These are phyloP conservation scores for Machimus rusticus DNA, from an alignment of 2,888 invertebrate species.

Conservation along the genomic window DNA sequence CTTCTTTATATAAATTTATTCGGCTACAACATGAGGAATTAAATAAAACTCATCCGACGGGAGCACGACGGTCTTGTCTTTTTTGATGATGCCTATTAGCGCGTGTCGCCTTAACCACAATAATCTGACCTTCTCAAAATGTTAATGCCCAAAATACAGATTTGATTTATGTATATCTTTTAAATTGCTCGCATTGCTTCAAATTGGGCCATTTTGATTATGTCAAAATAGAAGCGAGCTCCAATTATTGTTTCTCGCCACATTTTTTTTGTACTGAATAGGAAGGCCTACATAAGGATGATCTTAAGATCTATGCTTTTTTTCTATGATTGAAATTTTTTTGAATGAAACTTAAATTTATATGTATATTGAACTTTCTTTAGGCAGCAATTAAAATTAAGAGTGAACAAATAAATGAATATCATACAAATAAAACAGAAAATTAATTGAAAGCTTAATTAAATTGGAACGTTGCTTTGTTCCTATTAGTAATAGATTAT, in stretches of 20 bases:
- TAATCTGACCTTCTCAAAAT: constrained; percentile 9
- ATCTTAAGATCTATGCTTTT: not conserved
- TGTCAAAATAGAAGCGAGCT: not conserved
- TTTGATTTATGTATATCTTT: constrained; percentile 12
- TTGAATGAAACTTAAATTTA: not conserved
- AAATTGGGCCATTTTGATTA: not conserved
- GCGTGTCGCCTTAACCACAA: not conserved
- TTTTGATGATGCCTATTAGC: not conserved
- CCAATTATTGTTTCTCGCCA: not conserved
- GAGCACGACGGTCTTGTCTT: not conserved
- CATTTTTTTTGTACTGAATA: not conserved
- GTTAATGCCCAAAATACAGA: not conserved
- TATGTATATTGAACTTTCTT: not conserved
- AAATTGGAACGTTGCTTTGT: not conserved
- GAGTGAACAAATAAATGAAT: not conserved
- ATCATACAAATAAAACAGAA: not conserved
- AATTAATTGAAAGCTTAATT: not conserved
- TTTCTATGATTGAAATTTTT: not conserved
- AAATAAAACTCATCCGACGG: not conserved
- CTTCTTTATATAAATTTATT: not conserved
- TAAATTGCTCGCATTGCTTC: not conserved
- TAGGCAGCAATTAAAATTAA: not conserved
- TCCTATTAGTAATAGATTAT: not conserved
- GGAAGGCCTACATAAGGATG: not conserved
- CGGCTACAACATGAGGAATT: not conserved